These are phyloP conservation scores for Salarias fasciatus DNA, from an alignment of 2,797 vertebrate species.

Conservation along the genomic window DNA sequence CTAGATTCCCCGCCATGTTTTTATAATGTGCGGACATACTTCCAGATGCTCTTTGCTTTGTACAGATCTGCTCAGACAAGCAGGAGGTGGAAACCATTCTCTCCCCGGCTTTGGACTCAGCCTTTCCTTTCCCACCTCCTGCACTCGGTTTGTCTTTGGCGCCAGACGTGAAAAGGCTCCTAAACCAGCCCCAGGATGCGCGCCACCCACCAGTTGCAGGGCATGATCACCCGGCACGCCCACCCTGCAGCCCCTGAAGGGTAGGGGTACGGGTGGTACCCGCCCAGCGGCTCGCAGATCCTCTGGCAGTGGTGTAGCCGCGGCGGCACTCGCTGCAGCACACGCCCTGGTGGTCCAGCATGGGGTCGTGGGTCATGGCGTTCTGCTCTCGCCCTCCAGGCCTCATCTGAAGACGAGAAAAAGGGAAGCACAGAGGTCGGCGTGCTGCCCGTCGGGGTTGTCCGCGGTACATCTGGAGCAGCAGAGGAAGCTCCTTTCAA, in stretches of 20 bases:
- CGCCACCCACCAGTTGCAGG: conserved; percentile 94
- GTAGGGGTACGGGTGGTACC: conserved; percentile 88
- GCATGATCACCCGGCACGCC: conserved; percentile 92
- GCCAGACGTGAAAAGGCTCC: conserved; percentile 22
- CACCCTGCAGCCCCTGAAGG: conserved; percentile 88
- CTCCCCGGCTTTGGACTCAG: background rate
- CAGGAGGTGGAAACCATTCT: conserved; percentile 1
- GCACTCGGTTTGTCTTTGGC: conserved; percentile 26
- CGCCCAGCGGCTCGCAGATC: conserved; percentile 90
- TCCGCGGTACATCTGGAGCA: conserved; percentile 8
- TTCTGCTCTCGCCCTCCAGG: conserved; percentile 88
- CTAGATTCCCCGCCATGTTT: conserved; percentile 47
- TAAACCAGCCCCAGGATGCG: conserved; percentile 91
- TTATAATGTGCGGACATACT: conserved; percentile 32
- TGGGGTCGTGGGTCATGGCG: conserved; percentile 88
- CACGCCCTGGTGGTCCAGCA: conserved; percentile 91
- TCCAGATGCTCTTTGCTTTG: conserved; percentile 11
- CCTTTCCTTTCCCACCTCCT: background rate
- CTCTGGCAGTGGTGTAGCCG: conserved; percentile 91
- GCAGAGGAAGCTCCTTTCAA: conserved; percentile 36
- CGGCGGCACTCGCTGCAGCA: conserved; percentile 91
- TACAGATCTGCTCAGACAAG: conserved; percentile 19
- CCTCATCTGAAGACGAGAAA: conserved; percentile 76
- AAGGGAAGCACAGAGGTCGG: conserved; percentile 13
- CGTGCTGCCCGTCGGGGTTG: background rate